Conservation (phyloP, 2,113 vertebrate species). For the Bolborhynchus lineola region DNA sequence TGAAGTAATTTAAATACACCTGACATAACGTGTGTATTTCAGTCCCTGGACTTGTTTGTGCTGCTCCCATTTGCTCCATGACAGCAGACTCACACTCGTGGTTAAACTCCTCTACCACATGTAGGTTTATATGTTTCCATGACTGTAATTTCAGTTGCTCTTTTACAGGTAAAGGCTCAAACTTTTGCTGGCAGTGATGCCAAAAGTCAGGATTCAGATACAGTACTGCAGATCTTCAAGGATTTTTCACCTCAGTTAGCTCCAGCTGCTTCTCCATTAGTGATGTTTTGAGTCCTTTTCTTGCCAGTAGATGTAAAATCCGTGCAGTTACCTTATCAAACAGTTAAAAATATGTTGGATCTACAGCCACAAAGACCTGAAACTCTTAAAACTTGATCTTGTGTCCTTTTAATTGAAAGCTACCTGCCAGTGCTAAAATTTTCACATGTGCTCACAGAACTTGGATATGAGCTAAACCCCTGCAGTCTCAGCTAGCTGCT, state of each 20-base stretch:
- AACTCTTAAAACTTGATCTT: neutral
- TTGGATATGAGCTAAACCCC: neutral
- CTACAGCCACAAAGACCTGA: neutral
- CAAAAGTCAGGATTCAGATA: neutral
- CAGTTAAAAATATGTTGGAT: neutral
- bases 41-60: neutral
- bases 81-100: neutral
- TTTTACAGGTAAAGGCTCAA: neutral
- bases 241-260: neutral
- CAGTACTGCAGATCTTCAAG: neutral
- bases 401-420: conserved; percentile 27
- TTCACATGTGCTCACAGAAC: neutral
- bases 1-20: neutral
- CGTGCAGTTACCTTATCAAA: neutral
- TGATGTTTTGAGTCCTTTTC: neutral
- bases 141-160: neutral
- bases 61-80: neutral
- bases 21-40: neutral
- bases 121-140: neutral
- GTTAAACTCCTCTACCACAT: neutral
- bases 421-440: neutral
- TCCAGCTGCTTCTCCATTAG: neutral
- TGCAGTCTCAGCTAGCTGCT: conserved; percentile 19
- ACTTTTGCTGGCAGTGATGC: neutral
- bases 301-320: neutral